A percentile compares a stretch with the other conserved stretches of the same genome.
phyloP scores from a whole-genome alignment of 2,797 vertebrate species.

The Hydrophis major region DNA sequence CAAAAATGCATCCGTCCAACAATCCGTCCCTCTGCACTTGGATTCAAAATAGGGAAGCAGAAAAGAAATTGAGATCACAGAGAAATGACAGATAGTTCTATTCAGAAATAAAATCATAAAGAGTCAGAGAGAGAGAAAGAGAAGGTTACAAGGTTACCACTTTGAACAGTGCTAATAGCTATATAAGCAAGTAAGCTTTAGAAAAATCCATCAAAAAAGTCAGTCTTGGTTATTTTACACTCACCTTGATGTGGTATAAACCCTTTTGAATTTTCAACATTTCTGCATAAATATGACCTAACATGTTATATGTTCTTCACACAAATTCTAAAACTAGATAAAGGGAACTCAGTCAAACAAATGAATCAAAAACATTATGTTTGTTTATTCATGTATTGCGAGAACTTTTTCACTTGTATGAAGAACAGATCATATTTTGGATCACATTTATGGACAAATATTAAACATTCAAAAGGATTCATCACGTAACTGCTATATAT shows the following conservation, averaged over 20 bases:
- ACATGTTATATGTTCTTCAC: background rate
- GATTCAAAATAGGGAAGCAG: background rate
- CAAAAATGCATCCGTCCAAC: background rate
- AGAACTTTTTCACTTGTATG: background rate
- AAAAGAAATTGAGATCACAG: background rate
- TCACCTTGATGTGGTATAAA: background rate
- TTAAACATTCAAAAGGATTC: background rate
- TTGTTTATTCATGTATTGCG: background rate
- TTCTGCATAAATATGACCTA: background rate
- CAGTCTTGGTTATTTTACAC: background rate
- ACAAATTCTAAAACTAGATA: background rate
- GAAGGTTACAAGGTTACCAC: background rate
- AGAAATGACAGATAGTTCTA: background rate
- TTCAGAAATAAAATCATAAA: background rate
- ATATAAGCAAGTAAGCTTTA: background rate
- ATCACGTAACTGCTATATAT: background rate
- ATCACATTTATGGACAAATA: background rate
- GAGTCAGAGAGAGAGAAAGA: background rate
- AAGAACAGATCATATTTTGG: background rate
- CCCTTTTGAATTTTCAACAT: background rate
- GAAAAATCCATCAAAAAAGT: background rate
- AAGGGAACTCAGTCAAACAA: background rate
- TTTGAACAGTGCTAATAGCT: background rate
- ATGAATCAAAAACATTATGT: background rate
- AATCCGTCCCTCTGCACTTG: background rate